These are phyloP conservation scores for Trachelus iudaicus DNA, from an alignment of 2,888 invertebrate species.

Conservation along the genomic window DNA sequence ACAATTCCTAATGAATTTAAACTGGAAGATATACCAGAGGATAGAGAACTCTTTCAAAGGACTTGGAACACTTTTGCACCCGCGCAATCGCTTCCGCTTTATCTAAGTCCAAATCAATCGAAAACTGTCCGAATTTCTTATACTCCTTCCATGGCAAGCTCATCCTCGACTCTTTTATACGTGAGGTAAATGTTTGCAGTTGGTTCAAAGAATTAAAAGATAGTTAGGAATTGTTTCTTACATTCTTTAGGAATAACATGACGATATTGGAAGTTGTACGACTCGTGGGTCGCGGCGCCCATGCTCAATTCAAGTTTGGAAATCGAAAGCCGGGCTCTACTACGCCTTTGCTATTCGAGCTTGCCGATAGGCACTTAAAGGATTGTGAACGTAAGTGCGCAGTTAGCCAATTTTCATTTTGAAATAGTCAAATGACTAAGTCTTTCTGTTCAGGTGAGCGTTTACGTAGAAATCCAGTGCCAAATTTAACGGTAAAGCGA, in stretches of 20 bases:
- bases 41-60: conserved; percentile 48
- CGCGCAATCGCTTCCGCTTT: conserved; percentile 49
- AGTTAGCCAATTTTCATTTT: conserved; percentile 10
- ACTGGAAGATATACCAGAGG: conserved; percentile 36
- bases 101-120: conserved; percentile 54
- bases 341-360: conserved; percentile 84
- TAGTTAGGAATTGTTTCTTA: background rate
- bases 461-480: conserved; percentile 64
- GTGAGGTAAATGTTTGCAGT: conserved; percentile 42
- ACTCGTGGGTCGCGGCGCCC: conserved; percentile 85
- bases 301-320: conserved; percentile 88
- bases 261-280: conserved; percentile 89
- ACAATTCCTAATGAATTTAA: conserved; percentile 58
- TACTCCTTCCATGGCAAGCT: conserved; percentile 48
- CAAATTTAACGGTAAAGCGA: conserved; percentile 80
- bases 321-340: conserved; percentile 84
- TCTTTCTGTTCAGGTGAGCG: conserved; percentile 36
- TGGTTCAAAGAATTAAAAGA: background rate
- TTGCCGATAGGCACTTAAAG: conserved; percentile 74
- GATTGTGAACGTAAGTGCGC: conserved; percentile 70
- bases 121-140: conserved; percentile 52
- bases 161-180: conserved; percentile 58
- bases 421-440: background rate
- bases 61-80: conserved; percentile 49
- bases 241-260: conserved; percentile 83